Conservation (phyloP, 2,797 vertebrate species). For the Enteromius treurensis region DNA sequence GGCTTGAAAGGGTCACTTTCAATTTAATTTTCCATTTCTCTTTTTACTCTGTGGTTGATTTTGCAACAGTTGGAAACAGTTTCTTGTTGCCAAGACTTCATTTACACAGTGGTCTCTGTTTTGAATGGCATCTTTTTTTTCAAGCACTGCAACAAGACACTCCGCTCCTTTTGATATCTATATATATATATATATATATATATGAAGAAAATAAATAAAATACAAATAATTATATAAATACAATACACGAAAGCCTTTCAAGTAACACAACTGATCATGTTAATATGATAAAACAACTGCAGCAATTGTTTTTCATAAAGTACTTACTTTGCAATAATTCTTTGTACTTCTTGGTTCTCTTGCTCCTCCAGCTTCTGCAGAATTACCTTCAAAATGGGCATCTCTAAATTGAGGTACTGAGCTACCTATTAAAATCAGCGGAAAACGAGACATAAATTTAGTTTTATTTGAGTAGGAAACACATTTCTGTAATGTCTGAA, state of each 20-base stretch:
- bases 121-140: constrained; percentile 61
- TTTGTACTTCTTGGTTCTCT: constrained; percentile 82
- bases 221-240: no score
- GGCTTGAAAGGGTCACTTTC: background rate
- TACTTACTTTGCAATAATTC: constrained; percentile 80
- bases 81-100: background rate
- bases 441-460: background rate
- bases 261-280: constrained; percentile 5
- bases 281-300: constrained; percentile 2
- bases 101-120: constrained; percentile 80
- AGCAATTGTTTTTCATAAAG: background rate
- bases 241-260: background rate
- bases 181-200: constrained; percentile 55
- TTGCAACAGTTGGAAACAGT: background rate
- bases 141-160: constrained; percentile 70
- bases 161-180: constrained; percentile 76
- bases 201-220: background rate
- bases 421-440: constrained; percentile 80
- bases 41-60: background rate
- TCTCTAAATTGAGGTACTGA: constrained; percentile 89
- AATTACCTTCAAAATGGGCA: constrained; percentile 86
- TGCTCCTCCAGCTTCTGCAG: constrained; percentile 84
- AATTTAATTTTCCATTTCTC: background rate
- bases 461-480: background rate
- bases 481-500: background rate